Conservation (phyloP, 2,797 vertebrate species). For the Acanthopagrus latus region DNA sequence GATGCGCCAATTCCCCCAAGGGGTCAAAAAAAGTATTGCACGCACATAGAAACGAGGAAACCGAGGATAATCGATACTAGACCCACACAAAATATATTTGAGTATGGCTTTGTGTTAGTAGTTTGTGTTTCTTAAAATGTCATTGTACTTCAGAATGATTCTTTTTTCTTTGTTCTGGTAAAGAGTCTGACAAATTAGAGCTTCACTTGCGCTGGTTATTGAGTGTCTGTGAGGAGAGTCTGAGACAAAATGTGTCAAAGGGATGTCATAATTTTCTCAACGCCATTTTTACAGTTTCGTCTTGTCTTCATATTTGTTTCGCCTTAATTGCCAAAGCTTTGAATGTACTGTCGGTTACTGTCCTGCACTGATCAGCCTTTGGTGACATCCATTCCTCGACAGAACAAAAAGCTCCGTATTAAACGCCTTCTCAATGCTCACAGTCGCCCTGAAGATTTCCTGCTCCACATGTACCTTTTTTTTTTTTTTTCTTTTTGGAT, state of each 20-base stretch:
- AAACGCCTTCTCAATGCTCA: slow-evolving; percentile 27
- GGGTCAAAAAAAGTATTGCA: not conserved
- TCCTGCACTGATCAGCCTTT: slow-evolving; percentile 18
- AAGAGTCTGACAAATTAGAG: not conserved
- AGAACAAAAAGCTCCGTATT: not conserved
- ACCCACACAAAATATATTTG: not conserved
- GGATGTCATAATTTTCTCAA: slow-evolving; percentile 26
- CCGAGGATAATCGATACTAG: too few relatives aligned
- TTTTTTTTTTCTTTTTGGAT: slow-evolving; percentile 3
- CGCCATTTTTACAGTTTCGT: slow-evolving; percentile 34
- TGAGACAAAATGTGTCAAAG: slow-evolving; percentile 19
- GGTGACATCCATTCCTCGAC: slow-evolving; percentile 34
- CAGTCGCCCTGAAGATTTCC: slow-evolving; percentile 35
- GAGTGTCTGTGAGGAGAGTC: slow-evolving; percentile 8
- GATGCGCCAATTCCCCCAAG: not conserved
- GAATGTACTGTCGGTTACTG: slow-evolving; percentile 67
- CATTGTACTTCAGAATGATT: not conserved
- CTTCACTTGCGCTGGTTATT: slow-evolving; percentile 6
- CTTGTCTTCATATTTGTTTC: slow-evolving; percentile 56
- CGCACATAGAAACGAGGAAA: too few relatives aligned
- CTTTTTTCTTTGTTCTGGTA: not conserved
- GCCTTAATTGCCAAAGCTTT: slow-evolving; percentile 75
- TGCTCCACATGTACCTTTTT: slow-evolving; percentile 13
- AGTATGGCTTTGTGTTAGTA: not conserved
- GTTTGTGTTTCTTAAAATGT: slow-evolving; percentile 1